Evolutionary conservation across 2,797 vertebrate species (phyloP), one percentile per base, ranked within the genome.

Genomic region (Thamnophis elegans): DNA sequence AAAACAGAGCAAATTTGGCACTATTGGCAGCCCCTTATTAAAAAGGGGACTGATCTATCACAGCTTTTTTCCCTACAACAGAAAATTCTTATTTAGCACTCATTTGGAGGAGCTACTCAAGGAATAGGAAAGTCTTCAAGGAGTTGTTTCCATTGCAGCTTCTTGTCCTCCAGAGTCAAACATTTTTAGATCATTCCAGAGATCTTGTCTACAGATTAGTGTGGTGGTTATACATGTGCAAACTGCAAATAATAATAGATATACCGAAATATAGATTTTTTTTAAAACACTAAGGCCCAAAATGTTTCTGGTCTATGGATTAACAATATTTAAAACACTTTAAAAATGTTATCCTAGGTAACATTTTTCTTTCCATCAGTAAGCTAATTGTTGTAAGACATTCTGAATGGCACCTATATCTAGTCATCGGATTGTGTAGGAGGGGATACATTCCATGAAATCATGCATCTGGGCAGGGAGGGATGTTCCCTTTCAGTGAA

Each of bases 301-400:
- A 94, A 94, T 25, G 26, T 62, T 1, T 28, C 91, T 59, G 88
- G 54, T 12, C 22, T 62, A 93, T 56, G 85, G 93, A 32, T 12
- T 86, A 94, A 92, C 85, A 91, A 90, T 0, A 16, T 96, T 95
- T 93, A 96, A 96, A 98, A 96, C 96, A 98, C 96, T 95, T 96
- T 93, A 96, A 95, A 95, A 95, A 91, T 47, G 85, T 93, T 90
- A 62, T 60, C 92, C 90, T 55, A 47, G 36, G 51, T 26, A 86
- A 26, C 86, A 68, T 32, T 91, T 89, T 87, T 88, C 58, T 94
- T 94, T 94, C 94, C 47, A 92, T 88, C n/a, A 95, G 93, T 93
- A 94, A 59, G 65, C 56, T 86, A 95, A 94, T 93, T 94, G 95
- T 91, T 92, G 62, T 90, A 59, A 93, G 91, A 89, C 56, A 87